A percentile compares a stretch with the other conserved stretches of the same genome.
Evolutionary conservation across 2,113 vertebrate species (phyloP).

Genomic region (Hemiscyllium ocellatum): DNA sequence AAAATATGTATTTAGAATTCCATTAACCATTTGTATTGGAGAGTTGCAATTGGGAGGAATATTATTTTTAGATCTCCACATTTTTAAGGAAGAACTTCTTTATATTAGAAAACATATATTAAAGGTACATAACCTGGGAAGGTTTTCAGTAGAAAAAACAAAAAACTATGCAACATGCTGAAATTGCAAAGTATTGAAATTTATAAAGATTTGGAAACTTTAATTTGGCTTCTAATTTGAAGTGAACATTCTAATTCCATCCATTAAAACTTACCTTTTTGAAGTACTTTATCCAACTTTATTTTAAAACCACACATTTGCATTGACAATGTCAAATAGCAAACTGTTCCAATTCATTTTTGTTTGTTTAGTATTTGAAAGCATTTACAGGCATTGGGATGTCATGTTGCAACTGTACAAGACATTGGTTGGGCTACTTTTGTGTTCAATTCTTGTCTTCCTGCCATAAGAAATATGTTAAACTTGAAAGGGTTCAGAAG

Average conservation of each 20-base stretch:
- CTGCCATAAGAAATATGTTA: too few relatives aligned
- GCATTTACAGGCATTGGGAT: neutral
- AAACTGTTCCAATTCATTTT: neutral
- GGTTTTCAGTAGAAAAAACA: neutral
- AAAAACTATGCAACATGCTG: neutral
- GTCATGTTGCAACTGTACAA: too few relatives aligned
- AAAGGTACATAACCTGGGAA: neutral
- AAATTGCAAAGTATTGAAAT: neutral
- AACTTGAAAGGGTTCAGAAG: too few relatives aligned
- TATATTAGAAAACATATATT: neutral
- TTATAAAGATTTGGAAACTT: neutral
- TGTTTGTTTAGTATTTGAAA: neutral
- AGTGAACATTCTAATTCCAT: neutral
- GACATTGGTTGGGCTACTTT: too few relatives aligned
- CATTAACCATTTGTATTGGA: neutral
- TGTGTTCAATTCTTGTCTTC: too few relatives aligned
- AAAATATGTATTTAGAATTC: neutral
- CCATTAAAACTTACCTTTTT: neutral
- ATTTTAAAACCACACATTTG: neutral
- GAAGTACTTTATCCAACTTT: neutral
- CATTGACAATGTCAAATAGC: neutral
- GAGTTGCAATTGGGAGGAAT: neutral
- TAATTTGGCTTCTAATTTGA: neutral
- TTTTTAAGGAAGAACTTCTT: neutral
- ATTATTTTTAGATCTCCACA: neutral